Evolutionary conservation across 2,113 vertebrate genomes (phyloP), one percentile per base, ranked within the genome.

Genomic region (Mus pahari): DNA sequence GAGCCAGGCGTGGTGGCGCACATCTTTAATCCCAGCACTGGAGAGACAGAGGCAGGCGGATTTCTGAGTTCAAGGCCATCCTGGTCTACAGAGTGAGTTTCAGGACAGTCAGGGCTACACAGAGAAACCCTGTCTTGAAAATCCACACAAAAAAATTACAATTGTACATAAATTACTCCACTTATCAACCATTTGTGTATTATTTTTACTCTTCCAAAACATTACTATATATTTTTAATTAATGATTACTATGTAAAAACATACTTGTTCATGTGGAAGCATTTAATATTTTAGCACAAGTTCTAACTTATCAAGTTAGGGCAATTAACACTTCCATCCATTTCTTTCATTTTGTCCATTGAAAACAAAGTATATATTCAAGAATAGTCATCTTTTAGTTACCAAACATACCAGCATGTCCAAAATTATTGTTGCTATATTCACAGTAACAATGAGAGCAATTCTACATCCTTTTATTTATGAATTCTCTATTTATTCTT

Each of bases 111-210:
- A 48, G 48, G 48, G 48, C 48, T 48, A 48, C 48, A 48, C 48
- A 48, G 48, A 48, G 48, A 48, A 48, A 48, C 48, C 48, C 48
- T 48, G 48, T 48, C 3, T 48, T 48, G 48, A 48, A 48, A 48
- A 48, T 7, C 48, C 5, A 48, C 5, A 48, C 48, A 48, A 48
- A 48, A 26, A 94, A 89, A 14, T 42, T 89, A 75, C 93, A 95
- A 91, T 48, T 91, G 14, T 83, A 73, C n/a, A 68, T 81, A 78
- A 66, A 60, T 86, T 66, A 92, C 68, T 87, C 71, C 28, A 77
- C 79, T 94, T 95, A 78, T 68, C 20, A 42, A 50, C 53, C 82
- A 92, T 93, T 45, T 93, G 39, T 36, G 12, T 36, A 87, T 87
- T 26, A 11, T 87, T 68, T 36, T 77, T 55, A 24, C 48, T 78